Evolutionary conservation across 2,113 vertebrate species (phyloP).

Genomic region (human): DNA sequence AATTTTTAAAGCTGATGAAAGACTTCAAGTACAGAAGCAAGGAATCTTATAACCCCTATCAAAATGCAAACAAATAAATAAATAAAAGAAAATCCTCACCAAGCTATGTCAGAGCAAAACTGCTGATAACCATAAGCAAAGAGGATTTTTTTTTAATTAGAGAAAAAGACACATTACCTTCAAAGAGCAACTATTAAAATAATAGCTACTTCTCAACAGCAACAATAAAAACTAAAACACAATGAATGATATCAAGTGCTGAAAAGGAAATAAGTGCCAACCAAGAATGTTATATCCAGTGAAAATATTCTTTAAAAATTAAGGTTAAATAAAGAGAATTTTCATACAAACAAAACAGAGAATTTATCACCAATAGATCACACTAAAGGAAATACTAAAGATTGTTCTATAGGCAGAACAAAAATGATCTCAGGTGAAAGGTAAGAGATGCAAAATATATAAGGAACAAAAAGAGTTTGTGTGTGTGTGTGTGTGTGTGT

Average conservation of each 20-base stretch:
- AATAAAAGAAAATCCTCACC: not conserved
- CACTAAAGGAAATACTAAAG: not conserved
- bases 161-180: not conserved
- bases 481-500: not conserved
- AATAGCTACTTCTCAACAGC: not conserved
- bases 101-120: not conserved
- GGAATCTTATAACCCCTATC: not conserved
- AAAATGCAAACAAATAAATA: not conserved
- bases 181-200: not conserved
- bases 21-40: not conserved
- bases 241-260: not conserved
- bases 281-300: not conserved
- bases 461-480: not conserved
- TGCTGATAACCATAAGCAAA: not conserved
- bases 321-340: not conserved
- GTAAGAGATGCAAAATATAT: not conserved
- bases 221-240: not conserved
- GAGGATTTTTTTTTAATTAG: not conserved
- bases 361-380: not conserved
- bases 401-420: not conserved
- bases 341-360: not conserved
- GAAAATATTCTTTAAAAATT: not conserved
- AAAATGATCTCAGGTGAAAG: not conserved
- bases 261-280: not conserved
- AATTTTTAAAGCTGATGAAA: not conserved